Evolutionary conservation across 2,888 invertebrate genomes (phyloP), one percentile per base, ranked within the genome.

Genomic region (Trachelus troglodyta): DNA sequence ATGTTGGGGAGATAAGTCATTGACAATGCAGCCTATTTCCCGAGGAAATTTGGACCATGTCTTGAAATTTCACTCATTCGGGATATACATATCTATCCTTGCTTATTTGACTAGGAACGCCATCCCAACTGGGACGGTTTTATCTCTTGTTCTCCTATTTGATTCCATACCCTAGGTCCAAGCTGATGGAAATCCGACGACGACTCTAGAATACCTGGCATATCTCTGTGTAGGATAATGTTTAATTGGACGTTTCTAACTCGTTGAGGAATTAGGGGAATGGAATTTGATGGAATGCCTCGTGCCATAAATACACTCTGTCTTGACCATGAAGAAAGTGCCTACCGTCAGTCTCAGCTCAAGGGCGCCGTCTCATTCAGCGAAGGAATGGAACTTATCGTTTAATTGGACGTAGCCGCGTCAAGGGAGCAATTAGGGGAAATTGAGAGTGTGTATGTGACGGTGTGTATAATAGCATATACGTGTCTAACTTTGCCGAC

Each of bases 381-480:
- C 33, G 56, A 77, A 81, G 77, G 75, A 71, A 75, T 81, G 76
- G 73, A 69, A 75, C 73, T 75, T 77, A 75, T 79, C 78, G 76
- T 79, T 80, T 80, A 80, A 80, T 80, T 80, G 80, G 80, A 75
- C 79, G 76, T 80, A 79, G 76, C 75, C 74, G 74, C 75, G 76
- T 75, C 73, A 75, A 68, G 76, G 73, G 74, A 80, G 79, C 79
- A 79, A 80, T 80, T 80, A 80, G 74, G 76, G 76, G 79, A 33
- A 76, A 79, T 33, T 33, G 71, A 23, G 23, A 56, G 56, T 56
- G 6, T 56, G 23, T 9, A 2, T 56, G 56, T 9, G 23, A 56
- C 23, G 56, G 56, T 56, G 23, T 56, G 23, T 23, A 23, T 56
- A 56, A 56, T 56, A 56, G 56, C 23, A 56, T 40, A 40, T 56